Conservation (phyloP, 2,113 vertebrate genomes). For the Eulemur macaco region DNA sequence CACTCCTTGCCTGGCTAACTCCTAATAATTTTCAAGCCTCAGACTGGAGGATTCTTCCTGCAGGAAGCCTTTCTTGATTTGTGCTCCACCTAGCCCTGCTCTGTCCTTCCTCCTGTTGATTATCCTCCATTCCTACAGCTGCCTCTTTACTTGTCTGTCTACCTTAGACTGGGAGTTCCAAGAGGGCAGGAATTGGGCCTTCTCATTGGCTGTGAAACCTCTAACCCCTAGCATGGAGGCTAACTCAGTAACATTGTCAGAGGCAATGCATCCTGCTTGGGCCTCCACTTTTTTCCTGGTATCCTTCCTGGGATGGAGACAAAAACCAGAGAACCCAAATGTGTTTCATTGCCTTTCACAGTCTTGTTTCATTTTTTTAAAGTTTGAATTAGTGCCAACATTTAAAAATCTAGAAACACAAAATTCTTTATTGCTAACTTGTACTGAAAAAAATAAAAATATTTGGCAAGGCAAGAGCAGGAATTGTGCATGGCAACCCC, state of each 20-base stretch:
- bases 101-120: background rate
- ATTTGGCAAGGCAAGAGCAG: background rate
- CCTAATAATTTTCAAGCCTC: background rate
- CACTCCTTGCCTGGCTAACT: background rate
- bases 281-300: background rate
- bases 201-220: background rate
- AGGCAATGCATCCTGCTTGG: background rate
- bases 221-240: background rate
- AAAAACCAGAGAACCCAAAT: background rate
- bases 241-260: background rate
- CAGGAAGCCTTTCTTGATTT: background rate
- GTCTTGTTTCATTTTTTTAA: background rate
- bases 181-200: background rate
- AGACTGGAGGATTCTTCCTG: background rate
- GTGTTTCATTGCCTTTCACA: background rate
- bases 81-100: too few relatives aligned
- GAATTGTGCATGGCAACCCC: background rate
- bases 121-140: background rate
- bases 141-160: background rate
- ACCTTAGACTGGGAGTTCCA: background rate
- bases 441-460: background rate
- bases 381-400: background rate
- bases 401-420: background rate
- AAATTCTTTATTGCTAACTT: constrained; percentile 9
- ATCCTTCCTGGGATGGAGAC: background rate